Evolutionary conservation across 2,888 invertebrate species (phyloP).

Genomic region (Selenia dentaria): DNA sequence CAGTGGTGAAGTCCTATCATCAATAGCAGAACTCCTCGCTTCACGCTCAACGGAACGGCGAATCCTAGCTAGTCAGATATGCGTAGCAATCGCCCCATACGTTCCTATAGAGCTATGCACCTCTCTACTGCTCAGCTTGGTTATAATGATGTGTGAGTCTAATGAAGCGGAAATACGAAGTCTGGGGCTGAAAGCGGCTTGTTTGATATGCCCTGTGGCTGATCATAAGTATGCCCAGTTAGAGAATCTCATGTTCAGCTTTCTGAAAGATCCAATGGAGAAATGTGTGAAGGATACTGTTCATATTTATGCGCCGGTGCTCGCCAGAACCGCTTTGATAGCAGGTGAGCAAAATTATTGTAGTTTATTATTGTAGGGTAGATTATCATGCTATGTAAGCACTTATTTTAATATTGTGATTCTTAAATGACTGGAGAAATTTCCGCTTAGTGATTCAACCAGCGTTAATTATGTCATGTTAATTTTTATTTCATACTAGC

Average conservation of each 20-base stretch:
- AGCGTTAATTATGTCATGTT: too few species aligned
- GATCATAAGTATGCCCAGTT: conserved; percentile 73
- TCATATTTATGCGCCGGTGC: conserved; percentile 65
- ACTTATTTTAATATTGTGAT: too few species aligned
- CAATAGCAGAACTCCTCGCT: conserved; percentile 69
- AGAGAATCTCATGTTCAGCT: conserved; percentile 72
- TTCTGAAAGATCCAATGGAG: conserved; percentile 69
- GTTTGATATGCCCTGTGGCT: conserved; percentile 70
- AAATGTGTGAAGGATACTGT: conserved; percentile 71
- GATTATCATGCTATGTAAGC: too few species aligned
- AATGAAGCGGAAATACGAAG: conserved; percentile 68
- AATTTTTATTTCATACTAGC: too few species aligned
- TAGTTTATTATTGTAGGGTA: too few species aligned
- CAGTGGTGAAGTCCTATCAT: conserved; percentile 72
- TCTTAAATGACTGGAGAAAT: too few species aligned
- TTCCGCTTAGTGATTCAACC: too few species aligned
- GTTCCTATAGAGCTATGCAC: conserved; percentile 76
- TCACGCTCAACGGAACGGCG: conserved; percentile 67
- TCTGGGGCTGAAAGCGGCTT: conserved; percentile 69
- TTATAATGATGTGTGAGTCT: conserved; percentile 76
- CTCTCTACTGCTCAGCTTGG: conserved; percentile 73
- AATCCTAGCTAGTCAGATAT: conserved; percentile 71
- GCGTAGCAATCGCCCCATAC: conserved; percentile 73
- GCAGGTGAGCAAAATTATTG: conserved; percentile 64
- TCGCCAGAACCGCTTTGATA: conserved; percentile 71